Evolutionary conservation across 1,140 invertebrate genomes (phyloP).

Genomic region (Limonius californicus): DNA sequence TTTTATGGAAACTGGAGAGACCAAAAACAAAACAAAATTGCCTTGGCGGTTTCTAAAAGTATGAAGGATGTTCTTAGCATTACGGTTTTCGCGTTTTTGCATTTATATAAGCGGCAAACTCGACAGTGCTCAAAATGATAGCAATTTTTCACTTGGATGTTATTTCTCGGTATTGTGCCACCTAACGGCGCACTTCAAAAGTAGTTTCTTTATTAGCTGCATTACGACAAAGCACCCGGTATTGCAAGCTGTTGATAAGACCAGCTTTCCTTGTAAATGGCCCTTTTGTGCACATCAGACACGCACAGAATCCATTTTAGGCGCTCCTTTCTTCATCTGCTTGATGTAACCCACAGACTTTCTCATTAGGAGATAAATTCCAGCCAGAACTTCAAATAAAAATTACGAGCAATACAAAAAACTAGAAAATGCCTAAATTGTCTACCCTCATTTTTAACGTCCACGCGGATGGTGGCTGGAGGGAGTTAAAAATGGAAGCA

Average conservation of each 20-base stretch:
- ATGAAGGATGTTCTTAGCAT: too few species aligned
- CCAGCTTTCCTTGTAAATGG: background rate
- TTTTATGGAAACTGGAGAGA: too few species aligned
- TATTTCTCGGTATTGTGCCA: too few species aligned
- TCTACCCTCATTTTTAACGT: background rate
- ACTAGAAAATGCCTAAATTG: too few species aligned
- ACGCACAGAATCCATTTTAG: background rate
- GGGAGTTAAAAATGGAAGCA: background rate
- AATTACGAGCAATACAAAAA: too few species aligned
- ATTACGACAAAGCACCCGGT: background rate
- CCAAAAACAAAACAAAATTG: too few species aligned
- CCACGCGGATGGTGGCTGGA: background rate
- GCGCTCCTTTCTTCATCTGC: background rate
- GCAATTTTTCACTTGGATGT: too few species aligned
- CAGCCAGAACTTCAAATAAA: background rate
- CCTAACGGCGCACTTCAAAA: background rate
- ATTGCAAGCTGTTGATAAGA: slow-evolving; percentile 1
- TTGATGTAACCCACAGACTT: background rate
- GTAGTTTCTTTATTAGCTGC: slow-evolving; percentile 1
- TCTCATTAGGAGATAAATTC: background rate
- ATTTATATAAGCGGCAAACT: too few species aligned
- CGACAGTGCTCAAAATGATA: too few species aligned
- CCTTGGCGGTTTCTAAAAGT: too few species aligned
- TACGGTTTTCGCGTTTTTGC: too few species aligned
- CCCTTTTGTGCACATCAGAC: slow-evolving; percentile 1